Base-by-base conservation (phyloP, 2,797 vertebrate species). In the Epinephelus coioides region DNA sequence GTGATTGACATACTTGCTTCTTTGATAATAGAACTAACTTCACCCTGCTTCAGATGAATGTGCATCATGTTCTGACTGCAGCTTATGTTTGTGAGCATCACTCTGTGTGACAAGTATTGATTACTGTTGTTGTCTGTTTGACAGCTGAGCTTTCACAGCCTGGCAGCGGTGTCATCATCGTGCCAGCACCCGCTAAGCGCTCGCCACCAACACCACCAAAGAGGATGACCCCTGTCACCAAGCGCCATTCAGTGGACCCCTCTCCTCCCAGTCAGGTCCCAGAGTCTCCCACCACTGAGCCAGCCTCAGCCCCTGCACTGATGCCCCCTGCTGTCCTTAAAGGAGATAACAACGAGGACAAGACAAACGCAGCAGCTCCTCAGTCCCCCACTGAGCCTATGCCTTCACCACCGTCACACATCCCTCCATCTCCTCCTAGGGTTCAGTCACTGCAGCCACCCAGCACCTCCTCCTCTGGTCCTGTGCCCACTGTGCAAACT, bases 191-290 rank as follows among this genome's bases (percentile, higher is more conserved):
- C 6, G 60, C 93, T 46, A 98, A 96, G 84, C 96, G 95, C 38
- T 98, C 97, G 34, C 97, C 97, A 38, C 97, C 98, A 18, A 94
- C 96, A 27, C 97, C 98, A 1, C 96, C 97, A 0, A 97, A 96
- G 86, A 96, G 97, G 91, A 96, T 92, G 73, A 92, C 96, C 46
- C 94, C 96, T 0, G 90, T 96, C 72, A 89, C 79, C 81, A 91
- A 84, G 76, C 87, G 88, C 0, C 84, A 92, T 5, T 89, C 93
- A 4, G 79, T 70, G 1, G 96, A 97, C 73, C 80, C 92, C 1
- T 1, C 91, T 79, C 75, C 87, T 86, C 81, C 79, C 82, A 70
- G n/a, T 76, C 84, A 82, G 49, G 60, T 54, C 30, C 69, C 83
- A 4, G 92, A 84, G 21, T n/a, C 87, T 1, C n/a, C 81, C 47